Evolutionary conservation across 2,797 vertebrate genomes (phyloP).

Genomic region (Sarcoramphus papa): DNA sequence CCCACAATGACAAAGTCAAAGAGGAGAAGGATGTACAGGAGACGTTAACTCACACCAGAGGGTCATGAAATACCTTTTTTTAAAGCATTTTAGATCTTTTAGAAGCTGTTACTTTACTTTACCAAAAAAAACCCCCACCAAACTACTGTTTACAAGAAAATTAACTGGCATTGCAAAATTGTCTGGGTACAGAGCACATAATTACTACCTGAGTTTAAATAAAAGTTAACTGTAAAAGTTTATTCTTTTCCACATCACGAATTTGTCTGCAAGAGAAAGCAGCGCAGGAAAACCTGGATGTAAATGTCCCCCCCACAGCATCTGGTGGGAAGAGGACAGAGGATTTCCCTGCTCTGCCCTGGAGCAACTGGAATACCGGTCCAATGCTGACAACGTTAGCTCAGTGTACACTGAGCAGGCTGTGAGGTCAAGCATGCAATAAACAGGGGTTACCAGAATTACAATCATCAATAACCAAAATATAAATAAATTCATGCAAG

Average conservation of each 20-base stretch:
- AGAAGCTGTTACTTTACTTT: not conserved
- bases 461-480: not conserved
- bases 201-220: not conserved
- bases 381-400: not conserved
- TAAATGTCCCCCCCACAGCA: rapidly evolving
- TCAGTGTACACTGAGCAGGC: rapidly evolving
- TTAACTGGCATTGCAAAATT: not conserved
- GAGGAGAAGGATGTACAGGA: rapidly evolving
- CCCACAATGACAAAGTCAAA: not conserved
- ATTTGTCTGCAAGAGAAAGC: not conserved
- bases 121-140: not conserved
- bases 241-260: not conserved
- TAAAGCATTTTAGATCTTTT: not conserved
- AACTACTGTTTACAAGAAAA: not conserved
- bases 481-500: not conserved
- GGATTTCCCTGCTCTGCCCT: not conserved
- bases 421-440: rapidly evolving
- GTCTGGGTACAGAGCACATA: not conserved
- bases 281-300: not conserved
- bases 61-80: not conserved
- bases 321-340: not conserved
- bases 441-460: not conserved
- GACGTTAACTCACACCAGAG: not conserved
- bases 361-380: not conserved
- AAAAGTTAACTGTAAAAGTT: not conserved